Base-by-base conservation (phyloP, 64 coral and sea anemone species). In the Pocillopora damicornis region DNA sequence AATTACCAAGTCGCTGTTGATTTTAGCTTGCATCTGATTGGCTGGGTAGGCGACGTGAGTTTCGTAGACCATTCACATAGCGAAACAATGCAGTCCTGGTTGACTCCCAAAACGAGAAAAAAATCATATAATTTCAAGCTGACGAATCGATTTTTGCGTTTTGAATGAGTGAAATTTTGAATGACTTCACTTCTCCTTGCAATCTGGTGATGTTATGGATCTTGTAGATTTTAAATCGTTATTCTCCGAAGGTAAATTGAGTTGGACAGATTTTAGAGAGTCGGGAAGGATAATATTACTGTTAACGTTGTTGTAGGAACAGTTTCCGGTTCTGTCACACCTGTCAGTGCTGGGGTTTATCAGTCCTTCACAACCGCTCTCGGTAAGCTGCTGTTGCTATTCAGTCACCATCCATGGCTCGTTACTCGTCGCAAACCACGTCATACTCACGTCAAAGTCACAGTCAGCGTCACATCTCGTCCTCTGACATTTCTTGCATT, bases 291-390 rank as follows among this genome's bases (percentile, higher is more conserved):
- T 37, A 68, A 83, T 66, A 56, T 72, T 25, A 20, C n/a, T 85
- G 20, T 0, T 57, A 22, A 23, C 15, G 58, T 2, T 72, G 42
- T n/a, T 72, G 18, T 65, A 73, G 81, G 81, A 12, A 58, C 64
- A 22, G 61, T 85, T 57, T 85, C 81, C 22, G 81, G 81, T 85
- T 71, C 81, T 30, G 37, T 72, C 26, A n/a, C 64, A 13, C 81
- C 81, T 13, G 81, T 85, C 8, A 57, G 37, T 85, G 22, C 16
- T 11, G 81, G 81, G 38, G 37, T 85, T 72, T 71, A 34, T 85
- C 81, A 23, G 12, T 18, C 38, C 20, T 1, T 85, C 22, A n/a
- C 65, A 72, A 22, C 18, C n/a, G 37, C 62, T 23, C 57, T 85
- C 18, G 81, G 81, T 85, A 72, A n/a, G 81, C 64, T 26, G 15